A percentile compares a stretch with the other conserved stretches of the same genome.
Evolutionary conservation across 2,888 invertebrate species (phyloP).

Genomic region (Pheosia gnoma): DNA sequence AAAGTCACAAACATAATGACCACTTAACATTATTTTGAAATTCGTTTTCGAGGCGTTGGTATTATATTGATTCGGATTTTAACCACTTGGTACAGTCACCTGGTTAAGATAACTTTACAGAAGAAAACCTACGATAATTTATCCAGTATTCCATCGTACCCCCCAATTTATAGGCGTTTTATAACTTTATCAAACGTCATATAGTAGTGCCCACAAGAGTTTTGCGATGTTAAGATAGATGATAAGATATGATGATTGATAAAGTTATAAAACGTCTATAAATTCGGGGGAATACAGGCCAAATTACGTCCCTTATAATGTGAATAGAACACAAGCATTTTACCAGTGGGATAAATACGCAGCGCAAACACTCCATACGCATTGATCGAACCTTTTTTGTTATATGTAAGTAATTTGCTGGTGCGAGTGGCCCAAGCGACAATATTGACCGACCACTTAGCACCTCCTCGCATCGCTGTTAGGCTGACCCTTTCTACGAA

Average conservation of each 20-base stretch:
- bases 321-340: slow-evolving; percentile 43
- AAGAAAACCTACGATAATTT: background rate
- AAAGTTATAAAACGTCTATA: background rate
- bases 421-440: slow-evolving; percentile 59
- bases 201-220: no score
- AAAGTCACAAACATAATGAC: background rate
- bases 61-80: background rate
- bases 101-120: background rate
- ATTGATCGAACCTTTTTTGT: slow-evolving; percentile 63
- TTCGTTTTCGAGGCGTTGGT: background rate
- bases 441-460: slow-evolving; percentile 75
- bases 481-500: slow-evolving; percentile 71
- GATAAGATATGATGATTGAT: no score
- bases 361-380: slow-evolving; percentile 54
- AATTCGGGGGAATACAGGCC: background rate
- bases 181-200: no score
- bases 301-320: slow-evolving; percentile 11
- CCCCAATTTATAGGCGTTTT: no score
- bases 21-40: background rate
- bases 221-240: no score
- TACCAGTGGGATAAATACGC: slow-evolving; percentile 45
- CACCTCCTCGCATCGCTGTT: slow-evolving; percentile 65
- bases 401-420: slow-evolving; percentile 59
- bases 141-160: no score
- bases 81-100: background rate